Conservation (phyloP, 2,888 invertebrate genomes). For the Drosophila dives region DNA sequence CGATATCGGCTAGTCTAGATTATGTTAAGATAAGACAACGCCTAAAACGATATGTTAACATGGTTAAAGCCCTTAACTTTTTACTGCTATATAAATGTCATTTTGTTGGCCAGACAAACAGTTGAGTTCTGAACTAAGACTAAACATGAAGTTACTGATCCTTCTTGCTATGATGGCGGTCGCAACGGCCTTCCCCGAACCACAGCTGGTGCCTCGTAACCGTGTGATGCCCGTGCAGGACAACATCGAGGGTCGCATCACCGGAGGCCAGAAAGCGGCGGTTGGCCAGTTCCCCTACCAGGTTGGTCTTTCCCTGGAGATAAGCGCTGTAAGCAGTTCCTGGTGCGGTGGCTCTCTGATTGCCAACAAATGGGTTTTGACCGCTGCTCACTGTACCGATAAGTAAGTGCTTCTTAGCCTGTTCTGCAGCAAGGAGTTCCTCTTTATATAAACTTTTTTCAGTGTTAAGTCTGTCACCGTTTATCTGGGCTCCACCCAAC, state of each 20-base stretch:
- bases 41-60: background rate
- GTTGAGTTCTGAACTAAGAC: slow-evolving; percentile 56
- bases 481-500: slow-evolving; percentile 72
- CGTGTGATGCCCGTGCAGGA: slow-evolving; percentile 61
- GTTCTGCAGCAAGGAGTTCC: background rate
- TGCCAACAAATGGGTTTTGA: slow-evolving; percentile 48
- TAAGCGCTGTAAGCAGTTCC: slow-evolving; percentile 38
- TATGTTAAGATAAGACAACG: slow-evolving; percentile 28
- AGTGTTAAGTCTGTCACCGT: slow-evolving; percentile 67
- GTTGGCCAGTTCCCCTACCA: slow-evolving; percentile 73
- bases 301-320: slow-evolving; percentile 59
- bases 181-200: too few relatives aligned
- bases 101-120: slow-evolving; percentile 17
- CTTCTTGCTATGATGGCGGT: too few relatives aligned
- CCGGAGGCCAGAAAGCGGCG: slow-evolving; percentile 48
- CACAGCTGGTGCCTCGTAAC: slow-evolving; percentile 19
- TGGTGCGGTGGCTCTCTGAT: slow-evolving; percentile 76
- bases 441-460: background rate
- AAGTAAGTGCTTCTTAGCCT: too few relatives aligned
- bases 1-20: slow-evolving; percentile 11
- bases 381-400: too few relatives aligned
- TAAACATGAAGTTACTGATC: slow-evolving; percentile 18
- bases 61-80: background rate
- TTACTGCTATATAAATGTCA: slow-evolving; percentile 48
- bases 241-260: slow-evolving; percentile 65